Conservation (phyloP, 2,113 vertebrate genomes). For the Calidris pugnax region DNA sequence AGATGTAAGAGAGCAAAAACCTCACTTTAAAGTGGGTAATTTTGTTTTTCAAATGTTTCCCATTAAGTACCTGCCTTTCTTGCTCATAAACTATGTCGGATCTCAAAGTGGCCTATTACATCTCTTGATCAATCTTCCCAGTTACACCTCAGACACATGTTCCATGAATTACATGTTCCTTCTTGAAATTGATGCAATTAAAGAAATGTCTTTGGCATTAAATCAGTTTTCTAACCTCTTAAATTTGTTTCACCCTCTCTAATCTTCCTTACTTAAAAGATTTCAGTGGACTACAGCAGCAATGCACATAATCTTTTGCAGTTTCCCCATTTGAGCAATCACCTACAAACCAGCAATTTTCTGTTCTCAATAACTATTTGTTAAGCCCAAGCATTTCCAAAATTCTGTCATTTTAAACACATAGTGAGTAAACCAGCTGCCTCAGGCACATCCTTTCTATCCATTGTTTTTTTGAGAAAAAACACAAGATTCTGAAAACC, state of each 20-base stretch:
- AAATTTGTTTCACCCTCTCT: background rate
- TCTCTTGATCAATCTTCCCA: background rate
- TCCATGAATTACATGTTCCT: background rate
- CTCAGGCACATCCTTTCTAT: background rate
- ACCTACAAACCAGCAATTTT: background rate
- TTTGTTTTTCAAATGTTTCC: background rate
- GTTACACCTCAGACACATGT: background rate
- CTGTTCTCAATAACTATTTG: background rate
- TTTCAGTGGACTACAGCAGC: background rate
- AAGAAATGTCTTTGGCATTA: background rate
- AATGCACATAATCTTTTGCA: background rate
- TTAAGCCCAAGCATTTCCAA: background rate
- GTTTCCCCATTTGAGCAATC: conserved; percentile 1
- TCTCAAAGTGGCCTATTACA: background rate
- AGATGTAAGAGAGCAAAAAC: background rate
- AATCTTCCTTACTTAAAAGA: background rate
- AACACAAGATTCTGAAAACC: background rate
- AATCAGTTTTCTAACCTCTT: background rate
- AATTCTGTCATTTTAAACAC: background rate
- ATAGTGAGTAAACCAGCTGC: background rate
- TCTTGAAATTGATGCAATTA: background rate
- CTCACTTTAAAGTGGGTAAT: background rate
- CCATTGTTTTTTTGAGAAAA: background rate
- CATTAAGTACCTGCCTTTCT: background rate
- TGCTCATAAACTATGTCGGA: background rate